Percentiles rank a stretch among this genome's conserved stretches.
Evolutionary conservation across 2,113 vertebrate genomes (phyloP).

Genomic region (Tichodroma muraria): DNA sequence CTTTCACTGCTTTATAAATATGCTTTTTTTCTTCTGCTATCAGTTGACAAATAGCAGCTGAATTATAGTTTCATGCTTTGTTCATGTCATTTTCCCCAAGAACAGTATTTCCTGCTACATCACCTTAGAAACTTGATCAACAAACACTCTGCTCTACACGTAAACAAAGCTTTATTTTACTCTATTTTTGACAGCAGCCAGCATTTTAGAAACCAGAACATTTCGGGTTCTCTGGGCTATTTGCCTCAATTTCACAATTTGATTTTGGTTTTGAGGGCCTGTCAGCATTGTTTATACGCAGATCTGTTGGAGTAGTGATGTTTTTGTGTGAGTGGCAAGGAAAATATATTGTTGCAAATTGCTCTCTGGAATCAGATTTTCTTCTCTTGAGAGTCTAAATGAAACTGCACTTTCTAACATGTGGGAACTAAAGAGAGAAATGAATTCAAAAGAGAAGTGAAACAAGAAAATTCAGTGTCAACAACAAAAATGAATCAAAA

Average conservation of each 20-base stretch:
- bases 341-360: slow-evolving; percentile 11
- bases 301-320: neutral
- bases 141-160: slow-evolving; percentile 8
- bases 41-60: slow-evolving; percentile 9
- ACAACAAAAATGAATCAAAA: neutral
- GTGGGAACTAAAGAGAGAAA: slow-evolving; percentile 21
- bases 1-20: neutral
- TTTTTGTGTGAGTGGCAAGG: neutral
- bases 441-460: slow-evolving; percentile 1
- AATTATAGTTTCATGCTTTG: slow-evolving; percentile 31
- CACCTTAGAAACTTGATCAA: slow-evolving; percentile 60
- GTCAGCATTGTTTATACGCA: slow-evolving; percentile 30
- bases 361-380: slow-evolving; percentile 5
- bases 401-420: slow-evolving; percentile 18
- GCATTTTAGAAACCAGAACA: neutral
- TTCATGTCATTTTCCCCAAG: slow-evolving; percentile 19
- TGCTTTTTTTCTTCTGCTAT: neutral
- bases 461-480: neutral
- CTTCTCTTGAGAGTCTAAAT: neutral
- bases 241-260: slow-evolving; percentile 28
- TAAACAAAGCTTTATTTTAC: slow-evolving; percentile 56
- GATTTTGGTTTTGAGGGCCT: slow-evolving; percentile 18
- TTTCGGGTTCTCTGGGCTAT: neutral
- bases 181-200: slow-evolving; percentile 21
- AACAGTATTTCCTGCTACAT: slow-evolving; percentile 51